A percentile compares a stretch with the other conserved stretches of the same genome.
phyloP scores from a whole-genome alignment of 2,113 vertebrate genomes.

The Oryzias curvinotus region DNA sequence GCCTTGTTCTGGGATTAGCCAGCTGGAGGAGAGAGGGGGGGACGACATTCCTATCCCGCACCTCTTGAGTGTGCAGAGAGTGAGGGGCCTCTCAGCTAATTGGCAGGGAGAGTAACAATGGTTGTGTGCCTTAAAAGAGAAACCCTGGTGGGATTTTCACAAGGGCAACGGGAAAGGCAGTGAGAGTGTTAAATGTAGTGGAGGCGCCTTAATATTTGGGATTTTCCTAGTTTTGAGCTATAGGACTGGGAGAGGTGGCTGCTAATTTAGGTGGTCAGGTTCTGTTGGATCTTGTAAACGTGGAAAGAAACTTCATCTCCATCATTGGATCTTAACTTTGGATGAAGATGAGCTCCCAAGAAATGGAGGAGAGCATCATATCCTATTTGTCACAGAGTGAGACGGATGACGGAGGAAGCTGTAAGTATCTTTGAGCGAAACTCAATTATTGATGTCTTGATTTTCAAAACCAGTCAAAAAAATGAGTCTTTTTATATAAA shows the following conservation, averaged over 20 bases:
- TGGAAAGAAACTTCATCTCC: slow-evolving; percentile 9
- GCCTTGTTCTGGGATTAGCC: slow-evolving; percentile 63
- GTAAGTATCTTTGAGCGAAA: slow-evolving; percentile 76
- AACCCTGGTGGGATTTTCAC: slow-evolving; percentile 71
- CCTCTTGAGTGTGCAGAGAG: slow-evolving; percentile 63
- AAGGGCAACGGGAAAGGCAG: slow-evolving; percentile 34
- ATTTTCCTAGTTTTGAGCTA: slow-evolving; percentile 19
- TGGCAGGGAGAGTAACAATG: slow-evolving; percentile 84
- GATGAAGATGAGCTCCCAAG: slow-evolving; percentile 50
- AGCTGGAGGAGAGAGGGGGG: slow-evolving; percentile 67
- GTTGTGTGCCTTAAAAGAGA: slow-evolving; percentile 80
- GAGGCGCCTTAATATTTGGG: slow-evolving; percentile 16
- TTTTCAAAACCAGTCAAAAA: too few relatives aligned
- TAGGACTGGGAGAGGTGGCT: not conserved
- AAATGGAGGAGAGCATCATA: slow-evolving; percentile 59
- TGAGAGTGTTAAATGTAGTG: slow-evolving; percentile 59
- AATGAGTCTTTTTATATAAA: too few relatives aligned
- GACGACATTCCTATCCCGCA: slow-evolving; percentile 66
- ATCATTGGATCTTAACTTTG: slow-evolving; percentile 11
- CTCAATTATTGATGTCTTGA: not conserved
- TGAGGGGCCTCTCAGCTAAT: slow-evolving; percentile 80
- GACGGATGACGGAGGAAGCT: slow-evolving; percentile 74
- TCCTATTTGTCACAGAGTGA: slow-evolving; percentile 74
- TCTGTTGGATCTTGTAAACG: slow-evolving; percentile 20
- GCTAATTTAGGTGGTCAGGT: slow-evolving; percentile 7